Conservation (phyloP, 2,888 invertebrate species). For the Scaptomyza caliginosa region DNA sequence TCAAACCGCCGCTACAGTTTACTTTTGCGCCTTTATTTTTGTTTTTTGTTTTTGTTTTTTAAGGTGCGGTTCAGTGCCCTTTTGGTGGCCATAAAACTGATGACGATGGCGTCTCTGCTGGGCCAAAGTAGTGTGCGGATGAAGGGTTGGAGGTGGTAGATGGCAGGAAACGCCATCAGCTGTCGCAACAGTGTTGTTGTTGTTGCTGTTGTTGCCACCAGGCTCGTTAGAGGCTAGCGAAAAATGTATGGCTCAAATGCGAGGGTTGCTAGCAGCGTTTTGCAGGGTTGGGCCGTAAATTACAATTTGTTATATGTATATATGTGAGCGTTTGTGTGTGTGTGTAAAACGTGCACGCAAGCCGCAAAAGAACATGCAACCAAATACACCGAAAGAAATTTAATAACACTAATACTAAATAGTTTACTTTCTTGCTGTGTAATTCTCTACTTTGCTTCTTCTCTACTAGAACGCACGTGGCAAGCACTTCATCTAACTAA, state of each 20-base stretch:
- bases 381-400: conserved; percentile 35
- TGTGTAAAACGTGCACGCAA: conserved; percentile 61
- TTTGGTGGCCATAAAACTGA: conserved; percentile 73
- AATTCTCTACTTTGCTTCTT: not conserved
- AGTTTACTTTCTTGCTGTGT: not conserved
- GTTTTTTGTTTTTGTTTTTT: too few species aligned
- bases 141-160: not conserved
- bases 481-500: not conserved
- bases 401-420: not conserved
- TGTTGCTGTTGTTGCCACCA: conserved; percentile 14
- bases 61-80: conserved; percentile 80
- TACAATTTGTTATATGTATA: conserved; percentile 39
- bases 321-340: conserved; percentile 8
- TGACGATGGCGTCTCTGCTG: conserved; percentile 33
- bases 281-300: conserved; percentile 56
- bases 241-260: conserved; percentile 33
- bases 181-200: conserved; percentile 41
- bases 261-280: conserved; percentile 61
- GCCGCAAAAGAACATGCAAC: conserved; percentile 70
- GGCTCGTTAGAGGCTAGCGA: conserved; percentile 51
- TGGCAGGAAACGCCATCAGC: conserved; percentile 70
- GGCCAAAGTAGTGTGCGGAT: conserved; percentile 25
- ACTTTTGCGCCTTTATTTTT: conserved; percentile 73
- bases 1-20: conserved; percentile 73
- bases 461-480: too few species aligned